phyloP scores from a whole-genome alignment of 92 coral and sea anemone species.

The Porites cylindrica region DNA sequence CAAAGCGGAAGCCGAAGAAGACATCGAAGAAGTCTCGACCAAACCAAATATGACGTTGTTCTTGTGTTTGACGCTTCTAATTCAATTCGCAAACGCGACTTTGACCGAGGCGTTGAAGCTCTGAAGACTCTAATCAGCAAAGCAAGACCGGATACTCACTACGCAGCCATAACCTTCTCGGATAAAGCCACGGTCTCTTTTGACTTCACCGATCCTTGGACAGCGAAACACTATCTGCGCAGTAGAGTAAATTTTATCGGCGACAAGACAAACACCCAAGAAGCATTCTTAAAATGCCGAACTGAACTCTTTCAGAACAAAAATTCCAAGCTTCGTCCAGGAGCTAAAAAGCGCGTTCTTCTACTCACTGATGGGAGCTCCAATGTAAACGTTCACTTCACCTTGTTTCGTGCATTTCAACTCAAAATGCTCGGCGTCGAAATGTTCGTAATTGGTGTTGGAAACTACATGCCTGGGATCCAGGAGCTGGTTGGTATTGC shows the following conservation, averaged over 20 bases:
- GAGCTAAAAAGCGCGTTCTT: slow-evolving; percentile 67
- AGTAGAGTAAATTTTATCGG: slow-evolving; percentile 11
- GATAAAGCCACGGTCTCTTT: slow-evolving; percentile 55
- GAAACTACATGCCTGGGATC: slow-evolving; percentile 71
- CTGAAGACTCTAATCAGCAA: slow-evolving; percentile 54
- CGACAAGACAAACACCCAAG: slow-evolving; percentile 79
- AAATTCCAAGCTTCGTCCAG: slow-evolving; percentile 57
- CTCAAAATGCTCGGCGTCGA: slow-evolving; percentile 74
- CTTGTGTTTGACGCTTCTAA: slow-evolving; percentile 78
- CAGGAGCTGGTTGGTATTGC: slow-evolving; percentile 80
- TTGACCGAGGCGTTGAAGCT: slow-evolving; percentile 67
- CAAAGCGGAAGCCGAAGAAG: not conserved
- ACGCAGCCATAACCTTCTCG: slow-evolving; percentile 64
- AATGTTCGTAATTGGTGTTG: slow-evolving; percentile 83
- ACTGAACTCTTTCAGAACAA: slow-evolving; percentile 40
- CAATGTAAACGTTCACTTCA: slow-evolving; percentile 58
- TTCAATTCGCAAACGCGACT: slow-evolving; percentile 69
- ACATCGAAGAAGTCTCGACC: slow-evolving; percentile 8
- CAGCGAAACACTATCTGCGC: slow-evolving; percentile 48
- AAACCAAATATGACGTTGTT: slow-evolving; percentile 65
- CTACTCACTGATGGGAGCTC: slow-evolving; percentile 90
- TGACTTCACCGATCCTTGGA: slow-evolving; percentile 44
- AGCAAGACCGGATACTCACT: slow-evolving; percentile 59
- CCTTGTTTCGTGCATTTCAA: slow-evolving; percentile 75
- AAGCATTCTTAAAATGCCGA: slow-evolving; percentile 70